Percentiles rank a stretch among this genome's conserved stretches.
Conservation (phyloP, 2,797 vertebrate genomes). For the Cossypha dichroa region DNA sequence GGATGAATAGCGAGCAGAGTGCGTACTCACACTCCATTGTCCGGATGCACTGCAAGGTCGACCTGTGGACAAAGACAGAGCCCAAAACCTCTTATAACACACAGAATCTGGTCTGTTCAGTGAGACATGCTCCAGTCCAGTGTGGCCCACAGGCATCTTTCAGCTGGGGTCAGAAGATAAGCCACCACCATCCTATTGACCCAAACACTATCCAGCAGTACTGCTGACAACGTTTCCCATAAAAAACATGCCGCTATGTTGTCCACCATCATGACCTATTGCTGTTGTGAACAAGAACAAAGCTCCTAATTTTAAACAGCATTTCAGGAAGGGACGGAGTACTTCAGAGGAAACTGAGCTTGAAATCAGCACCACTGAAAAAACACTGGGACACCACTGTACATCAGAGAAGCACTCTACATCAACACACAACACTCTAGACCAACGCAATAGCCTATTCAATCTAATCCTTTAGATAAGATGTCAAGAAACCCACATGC, state of each 20-base stretch:
- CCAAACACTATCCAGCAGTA: not conserved
- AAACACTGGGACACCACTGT: not conserved
- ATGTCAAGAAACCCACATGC: not conserved
- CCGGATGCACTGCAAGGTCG: constrained; percentile 93
- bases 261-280: not conserved
- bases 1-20: constrained; percentile 93
- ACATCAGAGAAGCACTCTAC: not conserved
- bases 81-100: not conserved
- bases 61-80: constrained; percentile 71
- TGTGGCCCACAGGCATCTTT: not conserved
- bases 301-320: not conserved
- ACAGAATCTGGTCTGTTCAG: not conserved
- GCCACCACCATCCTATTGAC: not conserved
- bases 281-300: not conserved
- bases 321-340: not conserved
- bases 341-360: not conserved
- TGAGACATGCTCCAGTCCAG: not conserved
- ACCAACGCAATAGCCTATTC: not conserved
- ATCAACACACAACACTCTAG: not conserved
- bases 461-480: not conserved
- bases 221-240: not conserved
- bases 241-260: not conserved
- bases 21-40: constrained; percentile 94
- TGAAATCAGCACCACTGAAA: not conserved
- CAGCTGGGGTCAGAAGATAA: not conserved